These are phyloP conservation scores for Megalurothrips usitatus DNA, from an alignment of 2,888 invertebrate genomes.

Conservation along the genomic window DNA sequence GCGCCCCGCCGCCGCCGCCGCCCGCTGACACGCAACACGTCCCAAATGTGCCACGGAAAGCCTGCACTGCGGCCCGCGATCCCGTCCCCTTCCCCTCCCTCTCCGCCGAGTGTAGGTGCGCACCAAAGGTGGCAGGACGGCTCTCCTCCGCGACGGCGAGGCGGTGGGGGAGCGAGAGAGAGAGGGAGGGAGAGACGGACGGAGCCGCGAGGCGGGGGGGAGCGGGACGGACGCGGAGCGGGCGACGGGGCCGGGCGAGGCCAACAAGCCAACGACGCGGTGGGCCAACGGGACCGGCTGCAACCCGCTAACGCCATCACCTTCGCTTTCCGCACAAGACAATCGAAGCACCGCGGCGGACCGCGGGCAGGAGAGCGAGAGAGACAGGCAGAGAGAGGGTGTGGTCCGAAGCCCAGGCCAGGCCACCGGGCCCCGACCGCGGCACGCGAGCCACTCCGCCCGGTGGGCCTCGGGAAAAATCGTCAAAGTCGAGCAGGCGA, in stretches of 20 bases:
- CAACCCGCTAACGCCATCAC: conserved; percentile 32
- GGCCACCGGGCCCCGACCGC: too few relatives aligned
- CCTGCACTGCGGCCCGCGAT: neutral
- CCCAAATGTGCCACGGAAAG: neutral
- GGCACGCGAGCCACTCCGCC: too few relatives aligned
- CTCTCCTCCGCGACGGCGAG: too few relatives aligned
- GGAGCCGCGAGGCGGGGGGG: conserved; percentile 27
- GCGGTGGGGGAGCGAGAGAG: conserved; percentile 2
- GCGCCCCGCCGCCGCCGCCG: neutral
- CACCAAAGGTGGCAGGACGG: conserved; percentile 19
- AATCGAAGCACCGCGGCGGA: neutral
- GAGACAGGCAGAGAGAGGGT: too few relatives aligned
- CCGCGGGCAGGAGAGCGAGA: neutral
- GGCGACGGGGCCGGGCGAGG: conserved; percentile 14
- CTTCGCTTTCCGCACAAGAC: conserved; percentile 7
- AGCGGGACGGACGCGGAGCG: conserved; percentile 1
- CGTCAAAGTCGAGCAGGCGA: too few relatives aligned
- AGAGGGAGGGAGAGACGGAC: conserved; percentile 30
- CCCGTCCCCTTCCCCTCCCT: neutral
- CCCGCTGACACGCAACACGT: neutral
- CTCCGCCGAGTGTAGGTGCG: neutral
- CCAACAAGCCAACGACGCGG: conserved; percentile 30
- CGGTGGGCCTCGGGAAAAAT: too few relatives aligned
- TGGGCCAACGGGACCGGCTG: conserved; percentile 29
- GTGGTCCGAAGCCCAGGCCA: too few relatives aligned